These are phyloP conservation scores for Apamea monoglypha DNA, from an alignment of 2,888 invertebrate species.

Conservation along the genomic window DNA sequence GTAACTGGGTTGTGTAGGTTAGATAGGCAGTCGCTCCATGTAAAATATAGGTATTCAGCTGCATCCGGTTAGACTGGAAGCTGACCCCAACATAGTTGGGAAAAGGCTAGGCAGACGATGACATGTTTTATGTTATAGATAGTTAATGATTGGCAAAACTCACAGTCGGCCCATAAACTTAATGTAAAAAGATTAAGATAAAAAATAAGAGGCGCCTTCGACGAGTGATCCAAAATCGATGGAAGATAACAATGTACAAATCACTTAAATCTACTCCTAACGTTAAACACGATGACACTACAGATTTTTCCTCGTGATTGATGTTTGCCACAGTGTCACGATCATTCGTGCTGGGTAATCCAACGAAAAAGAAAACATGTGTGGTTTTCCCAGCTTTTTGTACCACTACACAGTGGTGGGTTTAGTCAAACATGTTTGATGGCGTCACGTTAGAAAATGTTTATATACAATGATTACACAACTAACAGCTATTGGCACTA, in stretches of 20 bases:
- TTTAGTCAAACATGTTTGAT: constrained; percentile 8
- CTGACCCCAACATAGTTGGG: too few relatives aligned
- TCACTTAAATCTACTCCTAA: constrained; percentile 18
- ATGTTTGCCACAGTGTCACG: constrained; percentile 19
- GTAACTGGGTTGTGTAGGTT: too few relatives aligned
- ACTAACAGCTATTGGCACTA: too few relatives aligned
- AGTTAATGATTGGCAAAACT: background rate
- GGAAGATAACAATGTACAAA: background rate
- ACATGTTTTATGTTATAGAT: background rate
- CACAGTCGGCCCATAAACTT: background rate
- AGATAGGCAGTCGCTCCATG: too few relatives aligned
- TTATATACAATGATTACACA: background rate
- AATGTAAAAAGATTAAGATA: background rate
- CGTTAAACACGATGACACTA: constrained; percentile 12
- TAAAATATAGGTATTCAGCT: too few relatives aligned
- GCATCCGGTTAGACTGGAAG: too few relatives aligned
- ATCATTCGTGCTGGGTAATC: constrained; percentile 23
- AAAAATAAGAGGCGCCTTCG: background rate
- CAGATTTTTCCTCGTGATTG: constrained; percentile 36
- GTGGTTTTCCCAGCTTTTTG: constrained; percentile 49
- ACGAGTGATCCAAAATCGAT: background rate
- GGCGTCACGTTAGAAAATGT: constrained; percentile 3
- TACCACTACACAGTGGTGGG: background rate
- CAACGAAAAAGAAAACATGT: constrained; percentile 47
- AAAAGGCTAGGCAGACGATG: too few relatives aligned